phyloP scores from a whole-genome alignment of 2,113 vertebrate species.

The Muntiacus reevesi region DNA sequence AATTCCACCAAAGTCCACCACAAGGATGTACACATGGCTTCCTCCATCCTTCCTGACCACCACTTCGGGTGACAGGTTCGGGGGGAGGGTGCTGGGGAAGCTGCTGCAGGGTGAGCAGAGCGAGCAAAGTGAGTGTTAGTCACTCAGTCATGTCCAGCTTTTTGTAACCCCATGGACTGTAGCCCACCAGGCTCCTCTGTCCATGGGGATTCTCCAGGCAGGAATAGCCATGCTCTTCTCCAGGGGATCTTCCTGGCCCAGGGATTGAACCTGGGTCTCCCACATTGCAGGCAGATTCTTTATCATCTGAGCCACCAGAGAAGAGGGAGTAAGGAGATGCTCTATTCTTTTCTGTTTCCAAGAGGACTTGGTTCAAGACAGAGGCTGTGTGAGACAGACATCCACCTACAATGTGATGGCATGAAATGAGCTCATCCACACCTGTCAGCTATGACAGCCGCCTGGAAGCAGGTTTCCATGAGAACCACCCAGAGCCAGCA shows the following conservation, averaged over 20 bases:
- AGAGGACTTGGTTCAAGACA: neutral
- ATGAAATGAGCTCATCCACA: neutral
- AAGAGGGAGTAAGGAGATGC: neutral
- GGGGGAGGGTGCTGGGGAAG: neutral
- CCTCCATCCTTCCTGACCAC: neutral
- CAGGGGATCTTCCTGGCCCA: neutral
- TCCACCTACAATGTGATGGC: neutral
- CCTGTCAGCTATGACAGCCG: neutral
- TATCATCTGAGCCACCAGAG: neutral
- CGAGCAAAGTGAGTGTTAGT: neutral
- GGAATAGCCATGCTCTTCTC: neutral
- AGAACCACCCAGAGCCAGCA: neutral
- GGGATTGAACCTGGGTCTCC: neutral
- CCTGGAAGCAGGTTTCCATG: neutral
- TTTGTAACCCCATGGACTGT: neutral
- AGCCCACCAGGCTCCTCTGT: neutral
- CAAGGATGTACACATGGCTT: neutral
- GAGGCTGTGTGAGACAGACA: neutral
- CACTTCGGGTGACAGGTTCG: accelerated
- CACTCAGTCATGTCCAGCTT: neutral
- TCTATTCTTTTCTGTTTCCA: neutral
- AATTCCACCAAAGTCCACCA: too few relatives aligned
- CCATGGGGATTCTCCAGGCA: neutral
- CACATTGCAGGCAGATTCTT: neutral
- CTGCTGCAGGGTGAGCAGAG: neutral